A percentile compares a stretch with the other conserved stretches of the same genome.
Conservation (phyloP, 2,113 vertebrate species). For the Mus musculus region GRCm39 chrX:44815501-44816000, state of each 20-base stretch:
- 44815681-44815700: rapidly evolving
- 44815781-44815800: background rate
- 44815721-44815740: too few species aligned
- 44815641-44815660: background rate
- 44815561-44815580: background rate
- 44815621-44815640: background rate
- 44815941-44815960: background rate
- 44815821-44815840: background rate
- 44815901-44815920: background rate
- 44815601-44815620: background rate
- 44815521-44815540: background rate
- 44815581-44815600: background rate
- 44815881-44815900: background rate
- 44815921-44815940: background rate
- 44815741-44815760: too few species aligned
- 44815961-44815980: background rate
- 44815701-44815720: too few species aligned
- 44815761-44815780: too few species aligned
- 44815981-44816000: too few species aligned
- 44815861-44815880: background rate
- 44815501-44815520: background rate
- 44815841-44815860: background rate
- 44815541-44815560: background rate
- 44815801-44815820: background rate
- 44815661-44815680: background rate